phyloP scores from a whole-genome alignment of 1,140 invertebrate species.

The Dendroctonus valens region DNA sequence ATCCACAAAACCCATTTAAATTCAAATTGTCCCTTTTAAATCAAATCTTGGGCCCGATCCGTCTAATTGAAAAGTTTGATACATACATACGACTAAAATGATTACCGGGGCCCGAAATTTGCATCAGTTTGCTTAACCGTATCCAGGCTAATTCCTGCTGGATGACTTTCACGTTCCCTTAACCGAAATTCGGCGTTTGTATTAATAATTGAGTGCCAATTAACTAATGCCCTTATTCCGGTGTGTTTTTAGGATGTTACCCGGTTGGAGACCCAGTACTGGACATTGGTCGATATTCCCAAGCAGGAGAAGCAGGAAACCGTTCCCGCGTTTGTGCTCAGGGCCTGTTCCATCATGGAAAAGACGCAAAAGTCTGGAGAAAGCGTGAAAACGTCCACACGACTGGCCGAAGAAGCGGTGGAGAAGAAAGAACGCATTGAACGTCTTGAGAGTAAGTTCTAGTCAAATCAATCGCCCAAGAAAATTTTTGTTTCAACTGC shows the following conservation, averaged over 20 bases:
- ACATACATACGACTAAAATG: slow-evolving; percentile 25
- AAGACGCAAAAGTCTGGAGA: slow-evolving; percentile 86
- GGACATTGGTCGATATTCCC: slow-evolving; percentile 88
- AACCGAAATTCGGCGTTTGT: background rate
- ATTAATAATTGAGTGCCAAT: background rate
- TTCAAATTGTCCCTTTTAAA: slow-evolving; percentile 22
- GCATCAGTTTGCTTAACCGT: slow-evolving; percentile 19
- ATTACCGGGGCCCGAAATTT: slow-evolving; percentile 16
- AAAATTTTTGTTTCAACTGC: background rate
- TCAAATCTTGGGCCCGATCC: slow-evolving; percentile 19
- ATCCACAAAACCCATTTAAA: slow-evolving; percentile 17
- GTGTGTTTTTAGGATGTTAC: slow-evolving; percentile 74
- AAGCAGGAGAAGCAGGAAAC: slow-evolving; percentile 87
- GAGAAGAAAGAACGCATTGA: slow-evolving; percentile 79
- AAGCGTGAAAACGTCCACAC: slow-evolving; percentile 81
- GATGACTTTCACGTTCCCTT: slow-evolving; percentile 5
- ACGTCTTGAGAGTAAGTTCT: slow-evolving; percentile 71
- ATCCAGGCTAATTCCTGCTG: slow-evolving; percentile 10
- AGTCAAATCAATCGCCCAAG: too few relatives aligned
- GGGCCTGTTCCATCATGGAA: slow-evolving; percentile 87
- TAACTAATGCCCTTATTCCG: background rate
- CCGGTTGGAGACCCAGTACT: slow-evolving; percentile 88
- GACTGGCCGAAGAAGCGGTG: slow-evolving; percentile 79
- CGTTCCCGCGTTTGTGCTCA: slow-evolving; percentile 83
- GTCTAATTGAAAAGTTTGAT: slow-evolving; percentile 26